Percentiles rank a stretch among this genome's conserved stretches.
Evolutionary conservation across 2,113 vertebrate genomes (phyloP).

Genomic region (Paraplagusia blochii): DNA sequence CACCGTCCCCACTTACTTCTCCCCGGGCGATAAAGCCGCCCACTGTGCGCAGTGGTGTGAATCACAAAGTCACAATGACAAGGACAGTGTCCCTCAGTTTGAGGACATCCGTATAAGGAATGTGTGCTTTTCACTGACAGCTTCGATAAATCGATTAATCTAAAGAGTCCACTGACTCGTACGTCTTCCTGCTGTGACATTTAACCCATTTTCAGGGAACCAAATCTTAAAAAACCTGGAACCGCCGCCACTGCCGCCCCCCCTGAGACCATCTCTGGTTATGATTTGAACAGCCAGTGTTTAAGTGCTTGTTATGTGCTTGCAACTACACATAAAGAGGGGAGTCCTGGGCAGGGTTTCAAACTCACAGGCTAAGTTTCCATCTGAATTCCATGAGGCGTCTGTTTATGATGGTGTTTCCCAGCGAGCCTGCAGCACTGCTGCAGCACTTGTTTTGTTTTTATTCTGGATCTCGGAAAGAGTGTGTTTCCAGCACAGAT

Average conservation of each 20-base stretch:
- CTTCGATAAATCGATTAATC: no score
- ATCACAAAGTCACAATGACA: no score
- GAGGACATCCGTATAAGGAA: no score
- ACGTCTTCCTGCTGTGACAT: constrained; percentile 28
- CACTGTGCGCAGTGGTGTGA: no score
- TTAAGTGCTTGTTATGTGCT: constrained; percentile 26
- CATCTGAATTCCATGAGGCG: constrained; percentile 59
- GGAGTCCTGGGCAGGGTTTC: constrained; percentile 62
- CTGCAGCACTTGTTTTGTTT: constrained; percentile 67
- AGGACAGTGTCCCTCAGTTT: no score
- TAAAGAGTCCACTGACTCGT: no score
- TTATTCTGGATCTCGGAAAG: constrained; percentile 81
- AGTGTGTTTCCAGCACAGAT: constrained; percentile 87
- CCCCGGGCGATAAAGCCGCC: no score
- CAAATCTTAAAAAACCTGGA: constrained; percentile 63
- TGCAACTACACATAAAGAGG: constrained; percentile 45
- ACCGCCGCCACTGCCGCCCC: no score
- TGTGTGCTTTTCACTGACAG: no score
- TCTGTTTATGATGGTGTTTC: constrained; percentile 74
- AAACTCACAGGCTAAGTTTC: constrained; percentile 64
- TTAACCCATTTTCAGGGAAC: constrained; percentile 50
- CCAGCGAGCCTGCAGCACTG: constrained; percentile 59
- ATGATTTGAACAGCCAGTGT: constrained; percentile 38
- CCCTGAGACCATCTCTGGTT: constrained; percentile 37
- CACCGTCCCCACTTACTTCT: no score